Evolutionary conservation across 2,797 vertebrate genomes (phyloP).

Genomic region (Glyptemys insculpta): DNA sequence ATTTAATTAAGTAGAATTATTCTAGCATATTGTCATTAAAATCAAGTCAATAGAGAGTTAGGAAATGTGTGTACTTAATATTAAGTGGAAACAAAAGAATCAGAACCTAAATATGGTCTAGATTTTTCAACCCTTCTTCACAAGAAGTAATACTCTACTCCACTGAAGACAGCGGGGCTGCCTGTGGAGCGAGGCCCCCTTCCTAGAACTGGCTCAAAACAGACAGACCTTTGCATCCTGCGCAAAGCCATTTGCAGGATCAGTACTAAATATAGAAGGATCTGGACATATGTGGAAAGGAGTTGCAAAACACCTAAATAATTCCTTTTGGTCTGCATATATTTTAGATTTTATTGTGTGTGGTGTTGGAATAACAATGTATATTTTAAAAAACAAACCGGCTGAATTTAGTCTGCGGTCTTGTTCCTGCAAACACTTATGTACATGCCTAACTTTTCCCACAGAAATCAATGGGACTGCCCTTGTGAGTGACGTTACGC

Average conservation of each 20-base stretch:
- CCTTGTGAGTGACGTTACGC: neutral
- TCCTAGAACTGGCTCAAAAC: neutral
- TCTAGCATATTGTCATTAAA: slow-evolving; percentile 5
- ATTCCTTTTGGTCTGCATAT: neutral
- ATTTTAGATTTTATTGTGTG: neutral
- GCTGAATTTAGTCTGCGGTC: neutral
- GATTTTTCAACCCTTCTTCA: neutral
- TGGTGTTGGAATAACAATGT: neutral
- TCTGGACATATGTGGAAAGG: neutral
- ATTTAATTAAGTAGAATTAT: neutral
- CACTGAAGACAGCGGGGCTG: neutral
- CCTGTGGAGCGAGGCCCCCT: neutral
- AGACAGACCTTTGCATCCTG: neutral
- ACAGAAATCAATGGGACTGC: rapidly evolving
- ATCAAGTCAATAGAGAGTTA: slow-evolving; percentile 11
- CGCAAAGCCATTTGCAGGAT: neutral
- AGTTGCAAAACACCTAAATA: neutral
- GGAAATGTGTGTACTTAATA: neutral
- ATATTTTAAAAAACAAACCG: neutral
- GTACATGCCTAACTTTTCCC: neutral
- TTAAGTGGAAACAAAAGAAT: neutral
- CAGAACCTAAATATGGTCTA: neutral
- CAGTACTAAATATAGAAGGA: neutral
- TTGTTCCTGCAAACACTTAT: rapidly evolving
- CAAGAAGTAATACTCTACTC: neutral